Conservation (phyloP, 1,140 invertebrate genomes). For the Drosophila sechellia region DNA sequence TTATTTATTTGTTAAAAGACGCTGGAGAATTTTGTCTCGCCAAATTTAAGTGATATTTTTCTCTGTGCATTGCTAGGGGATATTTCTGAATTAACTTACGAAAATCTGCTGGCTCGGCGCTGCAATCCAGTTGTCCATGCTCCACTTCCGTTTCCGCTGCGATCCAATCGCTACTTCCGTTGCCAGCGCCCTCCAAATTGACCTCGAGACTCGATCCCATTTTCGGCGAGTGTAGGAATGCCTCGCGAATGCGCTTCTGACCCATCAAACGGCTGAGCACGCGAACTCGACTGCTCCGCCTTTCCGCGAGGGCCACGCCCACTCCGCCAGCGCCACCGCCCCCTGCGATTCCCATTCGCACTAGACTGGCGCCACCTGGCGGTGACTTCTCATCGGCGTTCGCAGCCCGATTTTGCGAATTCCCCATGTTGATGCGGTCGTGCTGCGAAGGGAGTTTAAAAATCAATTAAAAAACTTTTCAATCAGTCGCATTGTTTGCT, state of each 20-base stretch:
- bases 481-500: constrained; percentile 79
- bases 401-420: constrained; percentile 57
- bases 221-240: constrained; percentile 50
- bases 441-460: constrained; percentile 69
- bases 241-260: constrained; percentile 67
- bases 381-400: constrained; percentile 54
- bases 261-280: constrained; percentile 68
- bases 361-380: constrained; percentile 50
- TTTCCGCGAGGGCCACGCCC: constrained; percentile 31
- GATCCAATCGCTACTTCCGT: constrained; percentile 40
- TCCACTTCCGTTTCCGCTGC: constrained; percentile 43
- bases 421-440: constrained; percentile 53
- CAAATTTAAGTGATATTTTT: constrained; percentile 2
- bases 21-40: too few species aligned
- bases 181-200: constrained; percentile 13
- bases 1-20: too few species aligned
- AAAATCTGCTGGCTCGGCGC: constrained; percentile 79
- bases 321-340: constrained; percentile 1
- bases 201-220: background rate
- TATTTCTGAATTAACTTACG: constrained; percentile 76
- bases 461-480: constrained; percentile 84
- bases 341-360: constrained; percentile 31
- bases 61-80: constrained; percentile 3
- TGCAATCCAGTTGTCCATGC: constrained; percentile 73
- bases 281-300: constrained; percentile 54